phyloP scores from a whole-genome alignment of 1,140 invertebrate genomes.

The Triops cancriformis region DNA sequence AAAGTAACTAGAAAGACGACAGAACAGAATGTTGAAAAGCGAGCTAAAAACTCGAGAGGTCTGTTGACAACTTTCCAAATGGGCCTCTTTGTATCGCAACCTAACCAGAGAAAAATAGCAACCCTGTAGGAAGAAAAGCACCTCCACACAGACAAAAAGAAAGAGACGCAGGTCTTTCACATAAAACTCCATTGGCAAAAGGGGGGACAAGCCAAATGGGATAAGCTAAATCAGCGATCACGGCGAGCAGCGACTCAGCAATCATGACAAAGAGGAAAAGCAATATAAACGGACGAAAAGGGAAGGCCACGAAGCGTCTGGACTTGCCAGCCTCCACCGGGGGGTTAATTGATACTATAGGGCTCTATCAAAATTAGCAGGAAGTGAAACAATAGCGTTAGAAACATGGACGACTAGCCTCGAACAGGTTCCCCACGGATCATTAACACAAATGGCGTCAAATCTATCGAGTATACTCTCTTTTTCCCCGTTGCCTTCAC shows the following conservation, averaged over 20 bases:
- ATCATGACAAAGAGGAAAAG: background rate
- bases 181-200: background rate
- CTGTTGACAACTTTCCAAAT: background rate
- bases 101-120: background rate
- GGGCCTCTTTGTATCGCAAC: background rate
- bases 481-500: background rate
- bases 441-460: background rate
- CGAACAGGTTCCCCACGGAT: background rate
- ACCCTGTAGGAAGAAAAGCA: background rate
- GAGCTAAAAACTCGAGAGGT: background rate
- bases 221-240: slow-evolving; percentile 11
- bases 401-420: background rate
- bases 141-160: background rate
- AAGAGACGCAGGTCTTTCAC: background rate
- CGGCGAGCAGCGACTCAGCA: background rate
- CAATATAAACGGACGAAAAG: background rate
- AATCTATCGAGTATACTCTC: background rate
- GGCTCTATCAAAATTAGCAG: background rate
- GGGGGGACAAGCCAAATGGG: background rate
- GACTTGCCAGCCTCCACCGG: background rate
- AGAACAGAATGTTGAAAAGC: background rate
- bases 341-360: background rate
- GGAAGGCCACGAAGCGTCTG: background rate
- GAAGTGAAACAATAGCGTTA: background rate
- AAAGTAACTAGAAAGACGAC: background rate